These are phyloP conservation scores for Siderastrea radians DNA, from an alignment of 92 coral and sea anemone species.

Conservation along the genomic window DNA sequence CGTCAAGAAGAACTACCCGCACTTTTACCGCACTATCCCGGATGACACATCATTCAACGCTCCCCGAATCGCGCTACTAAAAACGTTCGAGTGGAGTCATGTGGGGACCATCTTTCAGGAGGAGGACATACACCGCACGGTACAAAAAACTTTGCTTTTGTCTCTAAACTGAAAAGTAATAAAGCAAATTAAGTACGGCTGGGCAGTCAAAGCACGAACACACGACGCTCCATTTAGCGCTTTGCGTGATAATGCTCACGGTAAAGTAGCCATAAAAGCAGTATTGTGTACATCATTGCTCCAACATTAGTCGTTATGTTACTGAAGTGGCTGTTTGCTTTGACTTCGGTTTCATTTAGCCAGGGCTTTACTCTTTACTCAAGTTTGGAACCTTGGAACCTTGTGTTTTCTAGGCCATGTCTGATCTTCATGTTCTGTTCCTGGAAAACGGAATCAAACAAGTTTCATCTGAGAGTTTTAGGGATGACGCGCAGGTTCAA, in stretches of 20 bases:
- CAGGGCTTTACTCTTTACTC: background rate
- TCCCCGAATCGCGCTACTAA: slow-evolving; percentile 81
- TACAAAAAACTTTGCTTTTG: background rate
- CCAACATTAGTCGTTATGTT: too few relatives aligned
- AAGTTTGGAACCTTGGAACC: background rate
- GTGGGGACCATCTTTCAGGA: slow-evolving; percentile 85
- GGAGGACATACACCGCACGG: slow-evolving; percentile 84
- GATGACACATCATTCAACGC: slow-evolving; percentile 87
- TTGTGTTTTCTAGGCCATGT: slow-evolving; percentile 48
- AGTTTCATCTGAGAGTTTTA: slow-evolving; percentile 79
- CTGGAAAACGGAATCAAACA: slow-evolving; percentile 56
- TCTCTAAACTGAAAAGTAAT: too few relatives aligned
- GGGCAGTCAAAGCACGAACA: too few relatives aligned
- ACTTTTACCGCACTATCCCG: slow-evolving; percentile 92
- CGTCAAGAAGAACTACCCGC: slow-evolving; percentile 73
- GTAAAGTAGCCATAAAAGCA: too few relatives aligned
- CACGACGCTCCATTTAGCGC: too few relatives aligned
- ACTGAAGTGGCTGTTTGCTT: too few relatives aligned
- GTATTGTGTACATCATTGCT: too few relatives aligned
- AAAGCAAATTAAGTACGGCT: too few relatives aligned
- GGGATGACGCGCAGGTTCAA: slow-evolving; percentile 70
- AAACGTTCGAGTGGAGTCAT: slow-evolving; percentile 79
- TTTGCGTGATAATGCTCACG: too few relatives aligned
- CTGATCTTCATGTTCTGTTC: slow-evolving; percentile 75
- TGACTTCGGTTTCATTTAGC: too few relatives aligned